Evolutionary conservation across 2,113 vertebrate genomes (phyloP).

Genomic region (Oriolus oriolus): DNA sequence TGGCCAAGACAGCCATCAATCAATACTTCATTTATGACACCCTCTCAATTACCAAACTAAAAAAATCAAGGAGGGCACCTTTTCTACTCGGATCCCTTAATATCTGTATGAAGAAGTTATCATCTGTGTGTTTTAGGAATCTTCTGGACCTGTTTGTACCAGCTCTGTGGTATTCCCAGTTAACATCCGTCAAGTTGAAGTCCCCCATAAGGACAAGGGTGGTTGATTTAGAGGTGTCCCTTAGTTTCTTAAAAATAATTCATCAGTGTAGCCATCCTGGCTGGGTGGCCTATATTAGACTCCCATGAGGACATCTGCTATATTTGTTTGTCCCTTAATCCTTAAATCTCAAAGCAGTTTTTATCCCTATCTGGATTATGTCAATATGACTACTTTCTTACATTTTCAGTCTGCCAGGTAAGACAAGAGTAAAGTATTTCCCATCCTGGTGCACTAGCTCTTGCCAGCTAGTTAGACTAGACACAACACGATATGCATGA

Average conservation of each 20-base stretch:
- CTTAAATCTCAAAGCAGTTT: background rate
- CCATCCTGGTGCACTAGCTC: background rate
- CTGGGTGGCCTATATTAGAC: background rate
- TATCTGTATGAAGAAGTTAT: background rate
- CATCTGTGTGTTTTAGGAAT: background rate
- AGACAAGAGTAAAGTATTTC: background rate
- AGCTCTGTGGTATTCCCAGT: background rate
- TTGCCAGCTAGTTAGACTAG: background rate
- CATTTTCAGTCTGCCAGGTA: background rate
- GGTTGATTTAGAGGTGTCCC: background rate
- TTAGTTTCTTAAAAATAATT: background rate
- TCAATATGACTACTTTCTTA: background rate
- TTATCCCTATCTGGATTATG: background rate
- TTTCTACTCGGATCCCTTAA: background rate
- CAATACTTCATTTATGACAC: background rate
- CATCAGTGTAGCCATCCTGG: background rate
- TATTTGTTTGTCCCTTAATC: background rate
- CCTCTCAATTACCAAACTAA: background rate
- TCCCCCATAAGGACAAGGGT: background rate
- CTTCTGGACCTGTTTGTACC: background rate
- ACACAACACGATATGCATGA: background rate
- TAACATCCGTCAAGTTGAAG: background rate
- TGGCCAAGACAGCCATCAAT: background rate
- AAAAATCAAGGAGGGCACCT: background rate
- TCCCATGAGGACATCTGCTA: accelerated